These are phyloP conservation scores for Gadus chalcogrammus DNA, from an alignment of 2,113 vertebrate species.

Conservation along the genomic window DNA sequence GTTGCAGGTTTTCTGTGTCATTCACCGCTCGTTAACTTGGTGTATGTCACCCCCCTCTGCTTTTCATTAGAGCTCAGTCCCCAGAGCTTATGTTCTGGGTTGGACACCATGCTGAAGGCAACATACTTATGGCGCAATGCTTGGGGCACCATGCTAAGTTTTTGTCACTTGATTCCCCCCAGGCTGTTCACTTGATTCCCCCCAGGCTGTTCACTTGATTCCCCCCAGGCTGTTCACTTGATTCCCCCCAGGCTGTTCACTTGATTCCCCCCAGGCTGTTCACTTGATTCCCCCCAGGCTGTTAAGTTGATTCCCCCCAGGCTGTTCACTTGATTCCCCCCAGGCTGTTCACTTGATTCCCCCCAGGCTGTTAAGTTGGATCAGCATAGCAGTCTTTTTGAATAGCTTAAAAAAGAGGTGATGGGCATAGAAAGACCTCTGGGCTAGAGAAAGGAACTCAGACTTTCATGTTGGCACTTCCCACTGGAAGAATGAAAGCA, in stretches of 20 bases:
- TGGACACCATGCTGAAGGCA: constrained; percentile 36
- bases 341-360: too few species aligned
- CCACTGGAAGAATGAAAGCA: constrained; percentile 30
- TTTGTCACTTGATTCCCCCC: constrained; percentile 58
- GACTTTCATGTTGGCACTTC: constrained; percentile 17
- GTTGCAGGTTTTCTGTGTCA: constrained; percentile 19
- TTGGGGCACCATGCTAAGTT: constrained; percentile 34
- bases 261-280: too few species aligned
- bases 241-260: too few species aligned
- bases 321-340: constrained; percentile 60
- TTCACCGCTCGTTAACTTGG: constrained; percentile 29
- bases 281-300: too few species aligned
- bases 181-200: too few species aligned
- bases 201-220: too few species aligned
- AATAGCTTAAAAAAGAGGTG: constrained; percentile 36
- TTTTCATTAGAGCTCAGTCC: constrained; percentile 55
- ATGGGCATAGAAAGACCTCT: constrained; percentile 6
- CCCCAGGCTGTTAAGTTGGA: constrained; percentile 55
- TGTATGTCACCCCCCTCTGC: constrained; percentile 29
- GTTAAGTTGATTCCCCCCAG: too few species aligned
- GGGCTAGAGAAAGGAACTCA: constrained; percentile 8
- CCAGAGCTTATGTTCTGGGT: constrained; percentile 58
- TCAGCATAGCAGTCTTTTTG: constrained; percentile 49
- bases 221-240: too few species aligned
- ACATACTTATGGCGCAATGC: too few species aligned